A percentile compares a stretch with the other conserved stretches of the same genome.
phyloP scores from a whole-genome alignment of 2,113 vertebrate genomes.

The Pheucticus melanocephalus region DNA sequence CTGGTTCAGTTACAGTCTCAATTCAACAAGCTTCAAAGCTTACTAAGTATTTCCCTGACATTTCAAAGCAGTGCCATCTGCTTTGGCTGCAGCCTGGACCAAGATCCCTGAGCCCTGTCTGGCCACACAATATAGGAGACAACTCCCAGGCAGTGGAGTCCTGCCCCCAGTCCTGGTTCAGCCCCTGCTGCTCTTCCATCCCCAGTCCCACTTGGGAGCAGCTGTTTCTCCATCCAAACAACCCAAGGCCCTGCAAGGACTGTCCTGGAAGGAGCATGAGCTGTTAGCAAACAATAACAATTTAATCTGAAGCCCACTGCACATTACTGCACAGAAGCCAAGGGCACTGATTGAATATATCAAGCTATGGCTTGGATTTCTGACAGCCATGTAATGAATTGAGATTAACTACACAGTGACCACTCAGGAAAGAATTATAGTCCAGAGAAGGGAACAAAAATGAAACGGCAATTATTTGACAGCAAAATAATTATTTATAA shows the following conservation, averaged over 20 bases:
- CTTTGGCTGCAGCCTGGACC: neutral
- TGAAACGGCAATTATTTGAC: neutral
- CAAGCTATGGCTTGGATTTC: neutral
- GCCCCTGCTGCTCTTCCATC: neutral
- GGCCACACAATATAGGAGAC: accelerated
- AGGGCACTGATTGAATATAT: neutral
- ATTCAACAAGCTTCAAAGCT: neutral
- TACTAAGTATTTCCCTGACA: neutral
- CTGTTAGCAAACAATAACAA: neutral
- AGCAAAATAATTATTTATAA: neutral
- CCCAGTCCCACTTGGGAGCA: accelerated
- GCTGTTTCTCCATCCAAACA: neutral
- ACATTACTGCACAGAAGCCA: accelerated
- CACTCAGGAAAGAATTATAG: neutral
- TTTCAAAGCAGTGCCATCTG: neutral
- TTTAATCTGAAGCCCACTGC: neutral
- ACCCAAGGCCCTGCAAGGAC: neutral
- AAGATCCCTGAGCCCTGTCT: neutral
- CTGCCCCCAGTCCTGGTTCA: neutral
- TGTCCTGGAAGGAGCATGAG: neutral
- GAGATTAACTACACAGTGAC: neutral
- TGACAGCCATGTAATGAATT: neutral
- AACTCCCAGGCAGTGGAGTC: neutral
- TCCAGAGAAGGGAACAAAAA: neutral
- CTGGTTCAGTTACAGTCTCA: neutral